phyloP scores from a whole-genome alignment of 2,797 vertebrate species.

The Diglossa cyanea region DNA sequence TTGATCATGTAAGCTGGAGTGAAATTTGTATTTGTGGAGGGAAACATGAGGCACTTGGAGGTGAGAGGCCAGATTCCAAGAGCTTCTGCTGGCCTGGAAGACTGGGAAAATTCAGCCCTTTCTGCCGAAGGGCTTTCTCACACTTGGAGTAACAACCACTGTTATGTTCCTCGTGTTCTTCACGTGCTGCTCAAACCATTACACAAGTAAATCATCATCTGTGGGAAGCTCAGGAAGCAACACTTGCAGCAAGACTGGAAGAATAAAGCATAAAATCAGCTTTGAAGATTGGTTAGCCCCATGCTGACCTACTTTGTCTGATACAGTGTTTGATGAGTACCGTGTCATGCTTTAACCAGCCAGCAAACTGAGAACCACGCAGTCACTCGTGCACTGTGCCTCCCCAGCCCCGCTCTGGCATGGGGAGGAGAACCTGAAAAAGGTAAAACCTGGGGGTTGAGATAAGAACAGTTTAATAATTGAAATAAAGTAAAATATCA shows the following conservation, averaged over 20 bases:
- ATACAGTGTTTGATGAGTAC: background rate
- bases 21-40: background rate
- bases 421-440: background rate
- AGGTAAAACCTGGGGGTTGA: background rate
- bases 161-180: background rate
- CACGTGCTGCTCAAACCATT: background rate
- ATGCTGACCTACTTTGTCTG: background rate
- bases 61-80: background rate
- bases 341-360: background rate
- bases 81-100: background rate
- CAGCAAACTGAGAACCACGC: background rate
- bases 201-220: background rate
- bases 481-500: background rate
- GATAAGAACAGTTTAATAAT: background rate
- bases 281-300: background rate
- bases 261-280: background rate
- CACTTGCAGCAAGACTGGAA: background rate
- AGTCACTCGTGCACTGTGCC: rapidly evolving
- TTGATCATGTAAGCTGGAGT: background rate
- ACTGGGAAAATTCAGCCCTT: background rate
- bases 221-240: background rate
- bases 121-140: background rate
- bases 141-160: background rate
- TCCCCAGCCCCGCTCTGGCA: rapidly evolving
- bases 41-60: background rate